Conservation (phyloP, 2,888 invertebrate species). For the Mythimna vitellina region DNA sequence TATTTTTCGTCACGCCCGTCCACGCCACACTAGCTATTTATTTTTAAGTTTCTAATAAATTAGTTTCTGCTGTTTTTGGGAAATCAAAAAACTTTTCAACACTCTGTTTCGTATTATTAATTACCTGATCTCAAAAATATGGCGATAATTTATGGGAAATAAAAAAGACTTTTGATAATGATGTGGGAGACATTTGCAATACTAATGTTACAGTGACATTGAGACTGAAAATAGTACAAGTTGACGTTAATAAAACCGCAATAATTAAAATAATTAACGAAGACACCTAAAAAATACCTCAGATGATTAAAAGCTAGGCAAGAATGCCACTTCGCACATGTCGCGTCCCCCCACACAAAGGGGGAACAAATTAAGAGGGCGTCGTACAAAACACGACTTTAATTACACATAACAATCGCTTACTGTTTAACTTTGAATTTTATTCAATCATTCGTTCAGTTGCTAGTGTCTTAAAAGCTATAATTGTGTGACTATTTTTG, state of each 20-base stretch:
- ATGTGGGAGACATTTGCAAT: not conserved
- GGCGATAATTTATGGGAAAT: not conserved
- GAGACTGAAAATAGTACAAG: slow-evolving; percentile 10
- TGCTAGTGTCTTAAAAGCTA: slow-evolving; percentile 43
- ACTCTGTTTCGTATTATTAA: slow-evolving; percentile 46
- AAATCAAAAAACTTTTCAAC: slow-evolving; percentile 68
- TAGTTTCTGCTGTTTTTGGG: slow-evolving; percentile 72
- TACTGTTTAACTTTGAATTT: slow-evolving; percentile 68
- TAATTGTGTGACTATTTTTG: slow-evolving; percentile 33
- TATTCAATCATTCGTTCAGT: slow-evolving; percentile 52
- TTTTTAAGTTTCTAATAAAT: slow-evolving; percentile 82
- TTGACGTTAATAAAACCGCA: slow-evolving; percentile 48
- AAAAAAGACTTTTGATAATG: not conserved
- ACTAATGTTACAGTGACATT: slow-evolving; percentile 17
- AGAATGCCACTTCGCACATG: slow-evolving; percentile 80
- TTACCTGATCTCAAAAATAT: slow-evolving; percentile 17
- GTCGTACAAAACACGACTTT: slow-evolving; percentile 78
- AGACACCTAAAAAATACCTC: slow-evolving; percentile 56
- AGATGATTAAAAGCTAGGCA: slow-evolving; percentile 69
- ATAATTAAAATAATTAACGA: slow-evolving; percentile 61
- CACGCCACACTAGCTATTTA: slow-evolving; percentile 79
- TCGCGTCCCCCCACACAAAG: slow-evolving; percentile 71
- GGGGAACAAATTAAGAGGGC: slow-evolving; percentile 79
- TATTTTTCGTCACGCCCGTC: slow-evolving; percentile 85
- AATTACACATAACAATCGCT: slow-evolving; percentile 78